These are phyloP conservation scores for Nemoura dubitans DNA, from an alignment of 2,888 invertebrate species.

Conservation along the genomic window DNA sequence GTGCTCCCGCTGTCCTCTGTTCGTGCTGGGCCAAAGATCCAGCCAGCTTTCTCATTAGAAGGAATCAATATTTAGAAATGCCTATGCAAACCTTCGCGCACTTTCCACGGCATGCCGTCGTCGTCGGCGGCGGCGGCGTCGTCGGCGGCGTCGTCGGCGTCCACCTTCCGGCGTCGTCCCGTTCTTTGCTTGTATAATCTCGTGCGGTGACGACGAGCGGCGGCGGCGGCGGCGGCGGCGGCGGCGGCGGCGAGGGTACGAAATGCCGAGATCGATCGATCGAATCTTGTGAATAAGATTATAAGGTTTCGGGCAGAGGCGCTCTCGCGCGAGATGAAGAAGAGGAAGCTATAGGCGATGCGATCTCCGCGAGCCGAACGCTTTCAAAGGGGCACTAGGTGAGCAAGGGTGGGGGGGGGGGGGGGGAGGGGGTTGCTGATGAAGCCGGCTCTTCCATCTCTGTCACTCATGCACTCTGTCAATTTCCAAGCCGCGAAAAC, in stretches of 20 bases:
- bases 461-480: slow-evolving; percentile 35
- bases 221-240: background rate
- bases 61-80: slow-evolving; percentile 51
- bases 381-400: background rate
- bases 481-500: background rate
- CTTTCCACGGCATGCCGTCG: background rate
- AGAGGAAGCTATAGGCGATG: no score
- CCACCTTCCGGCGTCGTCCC: slow-evolving; percentile 30
- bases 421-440: background rate
- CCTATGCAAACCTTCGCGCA: slow-evolving; percentile 47
- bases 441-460: slow-evolving; percentile 32
- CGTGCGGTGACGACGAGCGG: slow-evolving; percentile 20
- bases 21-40: background rate
- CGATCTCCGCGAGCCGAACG: background rate
- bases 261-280: slow-evolving; percentile 28
- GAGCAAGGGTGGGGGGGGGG: background rate
- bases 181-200: slow-evolving; percentile 42
- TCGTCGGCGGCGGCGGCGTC: no score
- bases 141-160: background rate
- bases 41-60: slow-evolving; percentile 47
- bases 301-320: slow-evolving; percentile 1
- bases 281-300: slow-evolving; percentile 37
- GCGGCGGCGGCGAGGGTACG: background rate
- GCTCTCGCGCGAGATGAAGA: background rate
- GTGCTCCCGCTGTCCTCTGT: no score